Base-by-base conservation (phyloP, 2,888 invertebrate genomes). In the Unio delphinus region DNA sequence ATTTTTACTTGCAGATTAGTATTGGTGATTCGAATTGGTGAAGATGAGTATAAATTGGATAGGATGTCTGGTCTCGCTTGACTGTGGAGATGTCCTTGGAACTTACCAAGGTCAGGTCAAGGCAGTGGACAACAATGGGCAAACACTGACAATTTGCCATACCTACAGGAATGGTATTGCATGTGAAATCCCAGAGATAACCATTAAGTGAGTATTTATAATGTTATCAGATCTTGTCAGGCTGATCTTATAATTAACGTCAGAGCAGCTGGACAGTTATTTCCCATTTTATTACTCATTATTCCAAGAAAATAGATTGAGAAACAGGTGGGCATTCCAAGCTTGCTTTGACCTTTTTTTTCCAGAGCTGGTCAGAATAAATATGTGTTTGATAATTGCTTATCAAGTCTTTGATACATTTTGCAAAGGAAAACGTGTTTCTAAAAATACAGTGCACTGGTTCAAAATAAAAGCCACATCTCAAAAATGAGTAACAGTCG, bases 11-110 rank as follows among this genome's bases (percentile, higher is more conserved):
- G 45, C 45, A 45, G 45, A 45, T 45, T 11, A 45, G 45, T 45
- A 45, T 45, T 45, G 7, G 34, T 34, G 63, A n/a, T 30, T 8
- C 6, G 34, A 7, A 34, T 34, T 34, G 45, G 45, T 45, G 63
- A n/a, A 23, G 34, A 34, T 58, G 30, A 66, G 45, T 55, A 73
- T 73, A 69, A 72, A 64, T 81, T 94, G 93, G 93, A 89, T 94
- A 76, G 96, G 96, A 66, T 95, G 94, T 89, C 93, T 94, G 79
- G 95, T 97, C 77, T 95, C 96, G 26, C 93, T 96, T 73, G 94
- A 94, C 88, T 96, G 96, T 89, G 93, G 93, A 45, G 93, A 94
- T 72, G 93, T 93, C 62, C 90, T 95, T 75, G 95, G 95, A 64
- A 93, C 94, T 73, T 96, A 95, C 88, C 96, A 96, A 90, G 95